These are phyloP conservation scores for Emys orbicularis DNA, from an alignment of 2,797 vertebrate species.

Conservation along the genomic window DNA sequence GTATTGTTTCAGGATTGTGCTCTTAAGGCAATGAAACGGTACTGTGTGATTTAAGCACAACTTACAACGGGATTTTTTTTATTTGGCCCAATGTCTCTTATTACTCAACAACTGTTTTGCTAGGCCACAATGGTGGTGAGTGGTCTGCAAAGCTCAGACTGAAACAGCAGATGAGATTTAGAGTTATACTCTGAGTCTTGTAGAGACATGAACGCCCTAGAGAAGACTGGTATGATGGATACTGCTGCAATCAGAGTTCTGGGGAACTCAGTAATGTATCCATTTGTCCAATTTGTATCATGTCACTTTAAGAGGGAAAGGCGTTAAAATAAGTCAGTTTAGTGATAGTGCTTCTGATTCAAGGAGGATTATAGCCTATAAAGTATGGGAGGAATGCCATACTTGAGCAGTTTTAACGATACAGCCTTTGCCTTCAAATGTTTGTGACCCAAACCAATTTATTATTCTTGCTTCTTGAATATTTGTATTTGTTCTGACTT, in stretches of 20 bases:
- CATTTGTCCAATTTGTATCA: conserved; percentile 38
- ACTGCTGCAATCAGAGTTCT: conserved; percentile 31
- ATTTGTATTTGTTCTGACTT: neutral
- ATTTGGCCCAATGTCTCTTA: neutral
- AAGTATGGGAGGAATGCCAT: neutral
- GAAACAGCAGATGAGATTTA: neutral
- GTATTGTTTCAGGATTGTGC: neutral
- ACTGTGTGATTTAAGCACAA: neutral
- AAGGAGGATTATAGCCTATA: conserved; percentile 38
- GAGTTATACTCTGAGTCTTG: neutral
- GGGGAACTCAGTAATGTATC: conserved; percentile 22
- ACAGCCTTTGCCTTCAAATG: conserved; percentile 35
- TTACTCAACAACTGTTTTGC: fast-evolving
- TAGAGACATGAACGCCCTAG: neutral
- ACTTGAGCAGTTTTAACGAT: conserved; percentile 34
- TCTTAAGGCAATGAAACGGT: fast-evolving
- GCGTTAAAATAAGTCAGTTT: conserved; percentile 56
- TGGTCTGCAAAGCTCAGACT: neutral
- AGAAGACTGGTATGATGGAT: conserved; percentile 31
- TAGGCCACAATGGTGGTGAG: neutral
- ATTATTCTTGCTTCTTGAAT: conserved; percentile 6
- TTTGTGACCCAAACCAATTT: neutral
- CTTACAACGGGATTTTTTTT: neutral
- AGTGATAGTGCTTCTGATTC: conserved; percentile 42
- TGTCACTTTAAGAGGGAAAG: conserved; percentile 47